A percentile compares a stretch with the other conserved stretches of the same genome.
Conservation (phyloP, 2,888 invertebrate genomes). For the Maniola hyperantus region DNA sequence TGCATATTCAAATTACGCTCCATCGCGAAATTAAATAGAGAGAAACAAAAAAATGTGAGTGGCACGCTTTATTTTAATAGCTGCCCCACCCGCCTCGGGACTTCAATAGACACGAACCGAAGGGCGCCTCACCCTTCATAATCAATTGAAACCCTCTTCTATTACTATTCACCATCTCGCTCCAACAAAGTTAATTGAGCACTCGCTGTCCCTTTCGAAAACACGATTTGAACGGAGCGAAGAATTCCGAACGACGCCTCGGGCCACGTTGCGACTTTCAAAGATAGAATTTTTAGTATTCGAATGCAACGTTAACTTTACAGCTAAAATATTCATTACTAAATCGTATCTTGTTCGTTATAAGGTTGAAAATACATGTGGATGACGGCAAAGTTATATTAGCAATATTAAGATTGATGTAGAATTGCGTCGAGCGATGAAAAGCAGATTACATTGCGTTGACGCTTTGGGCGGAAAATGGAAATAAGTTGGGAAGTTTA, state of each 20-base stretch:
- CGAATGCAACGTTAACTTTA: conserved; percentile 33
- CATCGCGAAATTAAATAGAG: conserved; percentile 79
- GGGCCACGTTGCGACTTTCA: conserved; percentile 61
- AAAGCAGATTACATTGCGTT: conserved; percentile 65
- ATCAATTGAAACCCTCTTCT: conserved; percentile 75
- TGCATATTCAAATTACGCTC: conserved; percentile 76
- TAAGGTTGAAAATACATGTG: conserved; percentile 45
- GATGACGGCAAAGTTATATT: conserved; percentile 35
- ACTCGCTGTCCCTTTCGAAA: conserved; percentile 53
- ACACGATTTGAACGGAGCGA: conserved; percentile 59
- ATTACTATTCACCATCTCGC: conserved; percentile 53
- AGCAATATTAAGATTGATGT: conserved; percentile 62
- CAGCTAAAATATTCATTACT: neutral
- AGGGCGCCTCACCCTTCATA: conserved; percentile 76
- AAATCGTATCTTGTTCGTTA: neutral
- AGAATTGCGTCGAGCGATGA: conserved; percentile 64
- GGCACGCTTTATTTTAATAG: conserved; percentile 60
- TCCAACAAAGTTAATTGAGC: conserved; percentile 42
- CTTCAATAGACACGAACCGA: conserved; percentile 61
- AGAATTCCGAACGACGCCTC: conserved; percentile 61
- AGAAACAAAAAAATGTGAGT: conserved; percentile 73
- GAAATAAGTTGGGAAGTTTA: conserved; percentile 51
- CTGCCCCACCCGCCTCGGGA: conserved; percentile 70
- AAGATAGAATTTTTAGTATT: conserved; percentile 64
- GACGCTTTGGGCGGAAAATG: conserved; percentile 69